Base-by-base conservation (phyloP, 2,797 vertebrate genomes). In the Alauda arvensis region DNA sequence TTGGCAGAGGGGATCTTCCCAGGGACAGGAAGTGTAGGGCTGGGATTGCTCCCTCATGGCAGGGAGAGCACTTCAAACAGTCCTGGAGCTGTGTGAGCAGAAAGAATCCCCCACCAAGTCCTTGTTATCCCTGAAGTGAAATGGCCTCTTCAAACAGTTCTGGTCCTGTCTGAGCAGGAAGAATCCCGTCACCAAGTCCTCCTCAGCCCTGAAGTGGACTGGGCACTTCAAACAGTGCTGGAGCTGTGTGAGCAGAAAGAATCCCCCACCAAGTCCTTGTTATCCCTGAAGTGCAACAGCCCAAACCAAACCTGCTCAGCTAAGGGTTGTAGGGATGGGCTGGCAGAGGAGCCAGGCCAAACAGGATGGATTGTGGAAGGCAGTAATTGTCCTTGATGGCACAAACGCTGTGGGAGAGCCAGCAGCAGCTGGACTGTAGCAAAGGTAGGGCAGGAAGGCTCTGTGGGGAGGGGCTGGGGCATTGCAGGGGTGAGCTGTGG, bases 301-400 rank as follows among this genome's bases (percentile, higher is more conserved):
- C 53, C 62, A 17, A 28, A 83, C 29, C 37, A 51, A 71, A 57
- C 3, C 8, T 8, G 37, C 37, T 4, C n/a, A 34, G 16, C 24
- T 15, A 3, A 2, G 1, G 23, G 1, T 10, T 20, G 48, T 14
- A 57, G 66, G 82, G 56, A 17, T 21, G 39, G 65, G 17, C 77
- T 68, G 83, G 51, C 86, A 68, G 43, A 88, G 86, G 77, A 63
- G 52, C 29, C 19, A 69, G 77, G 23, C 76, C 75, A 63, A 59
- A 14, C 40, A 8, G 80, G 74, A 53, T 67, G 67, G 65, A 53
- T 93, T 78, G 56, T 92, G 66, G 42, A 43, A 79, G 84, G 82
- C 21, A 62, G 55, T 57, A 19, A 82, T 92, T 92, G 52, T 81
- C 85, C 82, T 56, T 83, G 87, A 83, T 83, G 86, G 83, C 69